Evolutionary conservation across 2,888 invertebrate genomes (phyloP).

Genomic region (Leptopilina myrica): DNA sequence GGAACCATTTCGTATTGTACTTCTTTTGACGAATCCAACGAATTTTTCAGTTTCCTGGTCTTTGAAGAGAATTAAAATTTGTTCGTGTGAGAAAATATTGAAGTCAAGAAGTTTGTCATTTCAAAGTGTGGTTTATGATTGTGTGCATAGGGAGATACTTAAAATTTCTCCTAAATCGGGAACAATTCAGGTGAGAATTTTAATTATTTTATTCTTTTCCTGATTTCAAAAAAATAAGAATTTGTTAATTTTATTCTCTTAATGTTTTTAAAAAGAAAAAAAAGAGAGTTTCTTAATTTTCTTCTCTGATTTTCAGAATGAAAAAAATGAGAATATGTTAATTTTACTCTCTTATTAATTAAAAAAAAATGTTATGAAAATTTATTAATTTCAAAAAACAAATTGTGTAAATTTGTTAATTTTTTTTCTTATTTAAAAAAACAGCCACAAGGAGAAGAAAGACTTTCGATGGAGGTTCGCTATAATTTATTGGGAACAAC

Average conservation of each 20-base stretch:
- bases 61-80: conserved; percentile 70
- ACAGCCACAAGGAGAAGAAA: conserved; percentile 47
- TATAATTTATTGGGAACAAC: conserved; percentile 67
- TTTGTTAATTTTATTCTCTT: too few species aligned
- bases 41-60: conserved; percentile 61
- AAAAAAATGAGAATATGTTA: too few species aligned
- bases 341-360: too few species aligned
- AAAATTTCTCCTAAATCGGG: conserved; percentile 65
- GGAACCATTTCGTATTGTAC: conserved; percentile 63
- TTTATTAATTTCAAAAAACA: too few species aligned
- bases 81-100: conserved; percentile 67
- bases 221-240: too few species aligned
- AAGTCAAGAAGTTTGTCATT: conserved; percentile 62
- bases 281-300: too few species aligned
- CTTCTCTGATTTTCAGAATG: too few species aligned
- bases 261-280: too few species aligned
- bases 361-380: too few species aligned
- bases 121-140: conserved; percentile 67
- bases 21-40: conserved; percentile 70
- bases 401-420: too few species aligned
- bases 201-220: neutral
- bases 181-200: conserved; percentile 63
- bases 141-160: conserved; percentile 71
- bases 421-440: neutral
- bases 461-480: conserved; percentile 69